A percentile compares a stretch with the other conserved stretches of the same genome.
These are phyloP conservation scores for Drosophila arizonae DNA, from an alignment of 1,140 invertebrate species.

Conservation along the genomic window DNA sequence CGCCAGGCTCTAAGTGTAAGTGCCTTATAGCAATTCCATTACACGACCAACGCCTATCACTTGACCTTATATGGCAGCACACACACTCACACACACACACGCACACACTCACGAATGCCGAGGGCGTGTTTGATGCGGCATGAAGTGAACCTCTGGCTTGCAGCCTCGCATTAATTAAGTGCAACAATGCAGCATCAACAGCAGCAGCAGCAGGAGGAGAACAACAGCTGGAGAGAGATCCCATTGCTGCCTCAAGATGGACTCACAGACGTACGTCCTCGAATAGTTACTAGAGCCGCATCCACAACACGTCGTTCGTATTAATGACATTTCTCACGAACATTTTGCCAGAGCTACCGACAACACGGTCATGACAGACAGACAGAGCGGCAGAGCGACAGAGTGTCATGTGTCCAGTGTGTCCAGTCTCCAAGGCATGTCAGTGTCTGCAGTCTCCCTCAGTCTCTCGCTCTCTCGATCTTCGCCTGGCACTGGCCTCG, in stretches of 20 bases:
- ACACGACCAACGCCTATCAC: constrained; percentile 65
- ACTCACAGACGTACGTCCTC: constrained; percentile 25
- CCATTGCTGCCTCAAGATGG: constrained; percentile 35
- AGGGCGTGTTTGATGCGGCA: constrained; percentile 54
- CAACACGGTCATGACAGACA: constrained; percentile 40
- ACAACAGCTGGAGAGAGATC: constrained; percentile 18
- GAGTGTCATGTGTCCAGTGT: constrained; percentile 37
- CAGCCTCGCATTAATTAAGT: constrained; percentile 76
- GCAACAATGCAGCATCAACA: constrained; percentile 65
- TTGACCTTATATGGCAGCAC: constrained; percentile 64
- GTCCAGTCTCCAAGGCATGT: constrained; percentile 52
- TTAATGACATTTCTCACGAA: constrained; percentile 81
- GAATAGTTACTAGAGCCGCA: constrained; percentile 43
- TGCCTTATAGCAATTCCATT: constrained; percentile 58
- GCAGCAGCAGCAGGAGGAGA: background rate
- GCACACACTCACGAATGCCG: constrained; percentile 39
- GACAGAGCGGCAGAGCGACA: constrained; percentile 34
- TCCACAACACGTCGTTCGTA: constrained; percentile 73
- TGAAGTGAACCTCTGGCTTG: constrained; percentile 33
- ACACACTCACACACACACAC: constrained; percentile 6
- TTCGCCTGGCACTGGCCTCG: constrained; percentile 43
- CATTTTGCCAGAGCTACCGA: constrained; percentile 67
- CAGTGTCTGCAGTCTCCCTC: constrained; percentile 25
- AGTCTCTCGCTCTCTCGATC: constrained; percentile 37
- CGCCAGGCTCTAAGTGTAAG: constrained; percentile 46